Percentiles rank a stretch among this genome's conserved stretches.
These are phyloP conservation scores for Listronotus oregonensis DNA, from an alignment of 1,140 invertebrate species.

Conservation along the genomic window DNA sequence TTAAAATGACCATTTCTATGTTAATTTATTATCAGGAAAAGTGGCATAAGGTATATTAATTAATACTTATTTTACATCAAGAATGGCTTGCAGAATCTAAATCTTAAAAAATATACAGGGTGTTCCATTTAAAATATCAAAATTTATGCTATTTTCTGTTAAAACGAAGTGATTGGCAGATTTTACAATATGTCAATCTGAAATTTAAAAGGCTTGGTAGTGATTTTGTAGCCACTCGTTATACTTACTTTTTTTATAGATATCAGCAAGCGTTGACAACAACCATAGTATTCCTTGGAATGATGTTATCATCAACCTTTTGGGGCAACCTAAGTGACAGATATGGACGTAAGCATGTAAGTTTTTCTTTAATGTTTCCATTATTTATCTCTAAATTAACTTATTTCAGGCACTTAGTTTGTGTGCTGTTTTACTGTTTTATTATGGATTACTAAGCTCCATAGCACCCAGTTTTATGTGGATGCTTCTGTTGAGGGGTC, in stretches of 20 bases:
- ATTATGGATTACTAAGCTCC: conserved; percentile 88
- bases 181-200: too few relatives aligned
- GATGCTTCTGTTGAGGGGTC: conserved; percentile 85
- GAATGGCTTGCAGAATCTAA: too few relatives aligned
- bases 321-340: conserved; percentile 95
- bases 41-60: too few relatives aligned
- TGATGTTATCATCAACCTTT: conserved; percentile 96
- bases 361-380: conserved; percentile 18
- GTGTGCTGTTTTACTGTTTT: conserved; percentile 86
- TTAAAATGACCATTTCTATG: too few relatives aligned
- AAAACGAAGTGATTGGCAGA: too few relatives aligned
- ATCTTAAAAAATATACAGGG: too few relatives aligned
- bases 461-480: conserved; percentile 91
- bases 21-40: too few relatives aligned
- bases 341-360: conserved; percentile 87
- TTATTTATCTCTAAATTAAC: conserved; percentile 6
- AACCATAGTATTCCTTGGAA: conserved; percentile 89
- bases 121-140: too few relatives aligned
- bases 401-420: conserved; percentile 77
- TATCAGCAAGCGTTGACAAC: conserved; percentile 69
- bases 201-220: too few relatives aligned
- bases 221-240: too few relatives aligned
- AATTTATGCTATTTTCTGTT: too few relatives aligned
- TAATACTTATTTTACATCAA: too few relatives aligned
- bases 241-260: conserved; percentile 61